Evolutionary conservation across 1,140 invertebrate species (phyloP).

Genomic region (Drosophila pseudoananassae): DNA sequence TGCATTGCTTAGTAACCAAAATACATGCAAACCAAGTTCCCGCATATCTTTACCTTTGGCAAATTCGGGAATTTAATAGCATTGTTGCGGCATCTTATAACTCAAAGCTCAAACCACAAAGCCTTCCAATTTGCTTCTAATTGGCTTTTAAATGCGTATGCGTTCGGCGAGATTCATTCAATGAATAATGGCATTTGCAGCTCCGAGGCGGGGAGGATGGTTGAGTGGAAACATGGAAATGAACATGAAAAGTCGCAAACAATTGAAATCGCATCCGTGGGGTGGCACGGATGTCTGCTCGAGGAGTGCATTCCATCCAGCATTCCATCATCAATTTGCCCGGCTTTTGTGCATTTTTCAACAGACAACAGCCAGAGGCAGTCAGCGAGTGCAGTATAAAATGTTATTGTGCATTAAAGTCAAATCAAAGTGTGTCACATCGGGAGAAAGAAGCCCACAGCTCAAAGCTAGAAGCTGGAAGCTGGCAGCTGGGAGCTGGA

Average conservation of each 20-base stretch:
- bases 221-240: not conserved
- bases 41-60: slow-evolving; percentile 16
- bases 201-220: not conserved
- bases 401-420: slow-evolving; percentile 80
- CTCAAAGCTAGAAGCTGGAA: not conserved
- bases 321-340: slow-evolving; percentile 63
- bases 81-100: slow-evolving; percentile 50
- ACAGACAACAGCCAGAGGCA: slow-evolving; percentile 51
- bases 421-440: slow-evolving; percentile 70
- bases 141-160: slow-evolving; percentile 60
- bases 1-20: slow-evolving; percentile 28
- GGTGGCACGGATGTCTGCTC: slow-evolving; percentile 36
- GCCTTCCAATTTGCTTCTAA: slow-evolving; percentile 45
- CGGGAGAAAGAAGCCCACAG: slow-evolving; percentile 11
- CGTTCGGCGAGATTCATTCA: slow-evolving; percentile 50
- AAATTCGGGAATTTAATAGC: slow-evolving; percentile 37
- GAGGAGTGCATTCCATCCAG: slow-evolving; percentile 60
- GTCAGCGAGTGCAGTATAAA: slow-evolving; percentile 31
- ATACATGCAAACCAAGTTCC: slow-evolving; percentile 10
- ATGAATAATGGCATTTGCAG: slow-evolving; percentile 52
- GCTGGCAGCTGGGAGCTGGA: slow-evolving; percentile 5
- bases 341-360: slow-evolving; percentile 61
- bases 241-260: slow-evolving; percentile 6
- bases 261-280: slow-evolving; percentile 28
- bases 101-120: slow-evolving; percentile 52